Conservation (phyloP, 2,797 vertebrate species). For the Sebastes minor region DNA sequence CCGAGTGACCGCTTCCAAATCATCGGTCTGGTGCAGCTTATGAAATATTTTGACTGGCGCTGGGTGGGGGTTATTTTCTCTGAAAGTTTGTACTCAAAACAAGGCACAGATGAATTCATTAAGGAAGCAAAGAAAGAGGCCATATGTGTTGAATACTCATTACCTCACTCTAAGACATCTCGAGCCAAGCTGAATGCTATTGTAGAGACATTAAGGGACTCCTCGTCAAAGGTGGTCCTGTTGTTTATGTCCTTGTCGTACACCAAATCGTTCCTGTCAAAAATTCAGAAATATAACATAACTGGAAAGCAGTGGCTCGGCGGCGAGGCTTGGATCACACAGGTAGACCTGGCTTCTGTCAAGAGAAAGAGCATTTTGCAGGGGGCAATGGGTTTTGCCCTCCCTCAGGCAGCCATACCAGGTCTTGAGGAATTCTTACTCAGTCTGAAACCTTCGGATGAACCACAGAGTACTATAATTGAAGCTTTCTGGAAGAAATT, state of each 20-base stretch:
- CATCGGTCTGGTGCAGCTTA: constrained; percentile 59
- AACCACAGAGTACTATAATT: constrained; percentile 51
- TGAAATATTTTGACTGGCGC: constrained; percentile 75
- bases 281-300: constrained; percentile 55
- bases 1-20: constrained; percentile 71
- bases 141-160: constrained; percentile 69
- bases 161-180: not conserved
- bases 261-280: constrained; percentile 38
- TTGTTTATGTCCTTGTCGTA: constrained; percentile 61
- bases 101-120: constrained; percentile 48
- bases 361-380: constrained; percentile 53
- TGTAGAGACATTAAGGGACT: constrained; percentile 38
- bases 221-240: constrained; percentile 66
- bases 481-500: constrained; percentile 26
- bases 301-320: constrained; percentile 72
- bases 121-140: constrained; percentile 48
- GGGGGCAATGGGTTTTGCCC: constrained; percentile 70
- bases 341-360: constrained; percentile 51
- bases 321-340: constrained; percentile 67
- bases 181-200: fast-evolving
- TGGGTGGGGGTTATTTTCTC: constrained; percentile 70
- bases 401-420: constrained; percentile 56
- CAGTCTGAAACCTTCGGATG: constrained; percentile 60
- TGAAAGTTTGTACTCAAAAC: constrained; percentile 7
- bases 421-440: constrained; percentile 67